phyloP scores from a whole-genome alignment of 53 echinoderm and acorn worm genomes.

The Henricia sp. region DNA sequence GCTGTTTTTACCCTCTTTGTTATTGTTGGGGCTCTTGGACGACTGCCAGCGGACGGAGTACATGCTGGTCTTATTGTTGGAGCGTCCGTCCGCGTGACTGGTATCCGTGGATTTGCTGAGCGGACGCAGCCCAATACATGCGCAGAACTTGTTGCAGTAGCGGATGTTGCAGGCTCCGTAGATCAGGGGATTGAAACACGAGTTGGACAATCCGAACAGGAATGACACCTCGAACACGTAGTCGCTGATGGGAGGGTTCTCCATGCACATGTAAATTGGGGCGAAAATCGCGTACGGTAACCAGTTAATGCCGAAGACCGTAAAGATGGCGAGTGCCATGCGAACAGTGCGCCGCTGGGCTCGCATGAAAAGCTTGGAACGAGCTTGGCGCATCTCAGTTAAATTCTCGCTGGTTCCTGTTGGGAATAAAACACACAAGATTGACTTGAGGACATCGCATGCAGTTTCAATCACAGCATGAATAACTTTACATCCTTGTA shows the following conservation, averaged over 20 bases:
- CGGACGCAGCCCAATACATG: conserved; percentile 61
- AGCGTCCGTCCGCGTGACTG: conserved; percentile 46
- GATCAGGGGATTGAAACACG: conserved; percentile 92
- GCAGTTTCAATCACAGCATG: too few species aligned
- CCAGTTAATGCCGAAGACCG: conserved; percentile 94
- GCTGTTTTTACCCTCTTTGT: background rate
- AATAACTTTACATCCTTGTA: too few species aligned
- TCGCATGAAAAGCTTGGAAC: conserved; percentile 88
- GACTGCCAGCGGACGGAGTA: conserved; percentile 75
- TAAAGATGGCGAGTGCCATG: conserved; percentile 90
- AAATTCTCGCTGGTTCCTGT: conserved; percentile 75
- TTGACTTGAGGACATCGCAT: too few species aligned
- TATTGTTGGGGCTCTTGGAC: conserved; percentile 30
- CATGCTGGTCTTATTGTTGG: conserved; percentile 83
- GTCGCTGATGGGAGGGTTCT: background rate
- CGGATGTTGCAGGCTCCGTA: conserved; percentile 92
- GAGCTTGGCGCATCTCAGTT: conserved; percentile 73
- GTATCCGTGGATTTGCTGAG: conserved; percentile 20
- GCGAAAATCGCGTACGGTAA: conserved; percentile 77
- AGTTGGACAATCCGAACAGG: conserved; percentile 89
- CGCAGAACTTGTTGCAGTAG: conserved; percentile 78
- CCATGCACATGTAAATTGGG: conserved; percentile 64
- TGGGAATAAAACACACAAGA: background rate
- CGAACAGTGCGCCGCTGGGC: conserved; percentile 94
- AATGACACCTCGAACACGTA: conserved; percentile 68